Conservation (phyloP, 2,888 invertebrate genomes). For the Corythucha ciliata region DNA sequence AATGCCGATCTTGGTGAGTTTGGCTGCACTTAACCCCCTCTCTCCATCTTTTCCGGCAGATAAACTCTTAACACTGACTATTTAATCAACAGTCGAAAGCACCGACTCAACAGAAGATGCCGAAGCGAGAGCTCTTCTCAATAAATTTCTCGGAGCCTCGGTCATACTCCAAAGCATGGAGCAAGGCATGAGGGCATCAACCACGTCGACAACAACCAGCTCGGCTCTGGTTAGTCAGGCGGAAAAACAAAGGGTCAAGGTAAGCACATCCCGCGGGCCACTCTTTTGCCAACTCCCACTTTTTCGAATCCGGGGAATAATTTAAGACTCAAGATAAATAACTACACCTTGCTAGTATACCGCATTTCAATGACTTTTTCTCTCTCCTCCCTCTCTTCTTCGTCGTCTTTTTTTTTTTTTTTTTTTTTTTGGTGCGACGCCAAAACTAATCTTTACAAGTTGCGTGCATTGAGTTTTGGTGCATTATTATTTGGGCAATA, state of each 20-base stretch:
- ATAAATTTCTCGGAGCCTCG: conserved; percentile 74
- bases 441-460: no score
- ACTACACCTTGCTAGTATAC: no score
- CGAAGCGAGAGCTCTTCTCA: conserved; percentile 64
- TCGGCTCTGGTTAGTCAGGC: conserved; percentile 39
- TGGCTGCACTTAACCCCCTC: background rate
- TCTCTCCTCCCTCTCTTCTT: no score
- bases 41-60: background rate
- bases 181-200: conserved; percentile 39
- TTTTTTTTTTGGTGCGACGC: no score
- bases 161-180: conserved; percentile 73
- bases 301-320: no score
- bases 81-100: conserved; percentile 50
- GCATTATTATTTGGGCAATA: no score
- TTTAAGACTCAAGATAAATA: no score
- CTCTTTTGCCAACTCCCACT: no score
- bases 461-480: no score
- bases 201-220: conserved; percentile 32
- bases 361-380: no score
- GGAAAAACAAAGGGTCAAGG: conserved; percentile 37
- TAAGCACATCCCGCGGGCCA: no score
- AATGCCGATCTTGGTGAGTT: conserved; percentile 57
- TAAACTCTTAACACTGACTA: background rate
- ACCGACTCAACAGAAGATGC: conserved; percentile 58
- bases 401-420: no score